Evolutionary conservation across 2,888 invertebrate genomes (phyloP).

Genomic region (Scaptomyza cyrtandrae): DNA sequence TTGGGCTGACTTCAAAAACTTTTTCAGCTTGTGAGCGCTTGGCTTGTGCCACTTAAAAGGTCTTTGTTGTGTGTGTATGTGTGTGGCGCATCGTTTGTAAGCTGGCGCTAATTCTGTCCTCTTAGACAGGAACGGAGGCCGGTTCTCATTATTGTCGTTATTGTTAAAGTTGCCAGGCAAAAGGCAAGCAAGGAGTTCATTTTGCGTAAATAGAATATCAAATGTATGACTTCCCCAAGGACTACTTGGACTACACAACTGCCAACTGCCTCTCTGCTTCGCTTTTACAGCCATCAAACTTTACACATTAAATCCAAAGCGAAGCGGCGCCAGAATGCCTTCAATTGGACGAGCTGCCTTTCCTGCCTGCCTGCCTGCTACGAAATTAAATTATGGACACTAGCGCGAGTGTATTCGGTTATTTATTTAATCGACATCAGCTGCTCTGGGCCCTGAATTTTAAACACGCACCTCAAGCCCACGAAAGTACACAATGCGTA

Average conservation of each 20-base stretch:
- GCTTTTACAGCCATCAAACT: constrained; percentile 54
- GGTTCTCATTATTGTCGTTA: constrained; percentile 74
- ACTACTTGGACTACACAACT: constrained; percentile 5
- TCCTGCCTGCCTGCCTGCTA: constrained; percentile 8
- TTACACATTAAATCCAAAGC: constrained; percentile 63
- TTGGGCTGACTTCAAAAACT: constrained; percentile 50
- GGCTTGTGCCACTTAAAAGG: constrained; percentile 48
- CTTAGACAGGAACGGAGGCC: constrained; percentile 17
- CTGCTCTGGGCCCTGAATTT: constrained; percentile 59
- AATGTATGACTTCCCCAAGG: constrained; percentile 54
- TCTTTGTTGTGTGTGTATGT: constrained; percentile 25
- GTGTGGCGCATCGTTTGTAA: constrained; percentile 7
- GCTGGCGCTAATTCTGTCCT: constrained; percentile 39
- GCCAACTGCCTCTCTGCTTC: neutral
- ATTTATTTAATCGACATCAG: constrained; percentile 75
- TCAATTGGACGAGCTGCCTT: neutral
- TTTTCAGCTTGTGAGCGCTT: constrained; percentile 35
- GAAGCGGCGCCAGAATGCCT: constrained; percentile 48
- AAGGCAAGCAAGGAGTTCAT: constrained; percentile 56
- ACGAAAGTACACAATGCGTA: constrained; percentile 50
- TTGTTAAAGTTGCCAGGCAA: constrained; percentile 55
- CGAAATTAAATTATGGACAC: constrained; percentile 70
- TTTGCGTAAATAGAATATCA: constrained; percentile 76
- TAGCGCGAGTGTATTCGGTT: constrained; percentile 48
- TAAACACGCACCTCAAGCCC: constrained; percentile 33